phyloP scores from a whole-genome alignment of 2,113 vertebrate genomes.

The Halcyon malimbica region DNA sequence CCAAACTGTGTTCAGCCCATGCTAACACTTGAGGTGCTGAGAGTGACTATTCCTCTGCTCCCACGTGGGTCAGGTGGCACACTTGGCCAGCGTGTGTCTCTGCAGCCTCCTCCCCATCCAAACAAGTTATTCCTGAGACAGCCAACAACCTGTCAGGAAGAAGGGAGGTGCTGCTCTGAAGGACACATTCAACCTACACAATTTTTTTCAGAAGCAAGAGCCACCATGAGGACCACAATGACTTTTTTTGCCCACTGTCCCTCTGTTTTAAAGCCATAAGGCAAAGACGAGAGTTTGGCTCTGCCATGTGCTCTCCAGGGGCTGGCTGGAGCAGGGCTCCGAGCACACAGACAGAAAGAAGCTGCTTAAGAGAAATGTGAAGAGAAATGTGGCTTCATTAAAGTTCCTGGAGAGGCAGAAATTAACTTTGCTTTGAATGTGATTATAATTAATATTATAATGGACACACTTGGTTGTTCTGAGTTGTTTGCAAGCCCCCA shows the following conservation, averaged over 20 bases:
- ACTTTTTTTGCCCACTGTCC: background rate
- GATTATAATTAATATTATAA: background rate
- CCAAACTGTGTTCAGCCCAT: background rate
- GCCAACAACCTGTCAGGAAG: background rate
- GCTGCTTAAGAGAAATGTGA: background rate
- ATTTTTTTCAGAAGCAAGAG: background rate
- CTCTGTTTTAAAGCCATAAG: background rate
- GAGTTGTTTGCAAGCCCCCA: background rate
- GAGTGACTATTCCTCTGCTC: background rate
- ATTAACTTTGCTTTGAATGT: background rate
- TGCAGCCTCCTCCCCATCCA: background rate
- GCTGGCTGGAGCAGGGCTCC: background rate
- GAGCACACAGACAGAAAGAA: background rate
- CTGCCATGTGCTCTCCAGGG: background rate
- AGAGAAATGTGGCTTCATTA: background rate
- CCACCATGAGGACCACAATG: background rate
- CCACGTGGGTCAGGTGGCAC: background rate
- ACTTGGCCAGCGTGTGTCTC: accelerated
- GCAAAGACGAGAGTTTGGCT: accelerated
- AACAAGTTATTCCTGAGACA: background rate
- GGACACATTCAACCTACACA: background rate
- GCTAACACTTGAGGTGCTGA: background rate
- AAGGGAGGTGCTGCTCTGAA: background rate
- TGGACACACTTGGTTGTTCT: background rate
- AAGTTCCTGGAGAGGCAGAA: background rate